phyloP scores from a whole-genome alignment of 1,140 invertebrate genomes.

The Mylabris phalerata region DNA sequence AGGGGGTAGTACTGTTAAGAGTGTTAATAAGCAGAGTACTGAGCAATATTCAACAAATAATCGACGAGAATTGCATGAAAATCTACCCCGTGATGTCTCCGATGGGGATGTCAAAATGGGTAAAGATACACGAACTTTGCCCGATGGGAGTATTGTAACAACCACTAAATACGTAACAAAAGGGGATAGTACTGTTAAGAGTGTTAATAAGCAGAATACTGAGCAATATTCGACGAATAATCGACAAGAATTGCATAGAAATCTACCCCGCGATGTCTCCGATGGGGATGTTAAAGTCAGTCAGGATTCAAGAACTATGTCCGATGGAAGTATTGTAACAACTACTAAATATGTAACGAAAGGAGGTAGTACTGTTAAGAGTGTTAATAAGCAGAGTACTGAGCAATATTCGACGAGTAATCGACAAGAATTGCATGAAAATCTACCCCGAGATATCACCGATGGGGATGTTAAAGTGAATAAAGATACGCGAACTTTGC shows the following conservation, averaged over 20 bases:
- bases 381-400: neutral
- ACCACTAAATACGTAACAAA: constrained; percentile 7
- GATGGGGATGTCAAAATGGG: constrained; percentile 46
- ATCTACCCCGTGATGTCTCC: no score
- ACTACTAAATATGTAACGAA: no score
- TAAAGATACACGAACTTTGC: constrained; percentile 44
- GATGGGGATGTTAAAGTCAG: constrained; percentile 45
- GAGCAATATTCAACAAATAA: no score
- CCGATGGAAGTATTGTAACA: no score
- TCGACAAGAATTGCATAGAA: no score
- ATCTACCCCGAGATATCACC: neutral
- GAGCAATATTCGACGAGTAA: neutral
- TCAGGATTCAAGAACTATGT: no score
- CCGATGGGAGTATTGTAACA: constrained; percentile 9
- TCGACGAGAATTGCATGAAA: no score
- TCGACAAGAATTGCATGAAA: neutral
- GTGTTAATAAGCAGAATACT: no score
- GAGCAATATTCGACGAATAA: no score
- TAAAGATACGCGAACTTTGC: constrained; percentile 43
- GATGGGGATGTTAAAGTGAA: constrained; percentile 45
- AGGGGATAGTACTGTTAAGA: neutral
- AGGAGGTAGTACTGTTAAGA: neutral
- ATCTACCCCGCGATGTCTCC: no score
- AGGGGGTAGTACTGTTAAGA: constrained; percentile 2
- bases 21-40: no score